Percentiles rank a stretch among this genome's conserved stretches.
These are phyloP conservation scores for Naso thynnoides DNA, from an alignment of 2,797 vertebrate genomes.

Conservation along the genomic window DNA sequence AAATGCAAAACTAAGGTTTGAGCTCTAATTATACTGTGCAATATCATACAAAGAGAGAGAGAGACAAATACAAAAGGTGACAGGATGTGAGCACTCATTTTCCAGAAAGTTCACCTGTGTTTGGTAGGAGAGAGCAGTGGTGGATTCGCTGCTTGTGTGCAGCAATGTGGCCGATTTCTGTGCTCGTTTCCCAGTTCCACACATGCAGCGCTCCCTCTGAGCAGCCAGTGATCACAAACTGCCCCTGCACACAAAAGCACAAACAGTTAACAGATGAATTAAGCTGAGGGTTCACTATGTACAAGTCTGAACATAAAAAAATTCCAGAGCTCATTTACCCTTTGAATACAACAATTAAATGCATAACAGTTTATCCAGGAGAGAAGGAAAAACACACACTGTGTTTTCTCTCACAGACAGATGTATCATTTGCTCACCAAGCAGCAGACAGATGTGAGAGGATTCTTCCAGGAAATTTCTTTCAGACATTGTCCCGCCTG, in stretches of 20 bases:
- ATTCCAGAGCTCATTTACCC: background rate
- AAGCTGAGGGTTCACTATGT: background rate
- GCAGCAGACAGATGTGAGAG: slow-evolving; percentile 83
- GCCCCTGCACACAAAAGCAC: slow-evolving; percentile 73
- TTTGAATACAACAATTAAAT: background rate
- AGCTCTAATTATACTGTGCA: background rate
- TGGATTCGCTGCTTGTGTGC: slow-evolving; percentile 85
- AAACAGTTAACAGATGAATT: background rate
- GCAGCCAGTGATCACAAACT: slow-evolving; percentile 82
- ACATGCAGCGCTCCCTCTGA: slow-evolving; percentile 87
- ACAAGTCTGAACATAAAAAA: background rate
- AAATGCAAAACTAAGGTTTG: background rate
- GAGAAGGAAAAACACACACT: background rate
- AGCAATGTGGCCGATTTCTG: slow-evolving; percentile 87
- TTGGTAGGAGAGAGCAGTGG: slow-evolving; percentile 76
- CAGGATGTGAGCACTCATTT: too few species aligned
- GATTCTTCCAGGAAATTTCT: slow-evolving; percentile 82
- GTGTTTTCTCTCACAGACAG: background rate
- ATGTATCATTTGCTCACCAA: slow-evolving; percentile 76
- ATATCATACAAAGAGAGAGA: background rate
- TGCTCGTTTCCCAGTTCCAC: slow-evolving; percentile 84
- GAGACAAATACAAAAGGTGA: background rate
- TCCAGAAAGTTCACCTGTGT: slow-evolving; percentile 43
- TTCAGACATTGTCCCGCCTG: slow-evolving; percentile 64
- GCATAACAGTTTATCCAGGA: background rate